phyloP scores from a whole-genome alignment of 2,113 vertebrate genomes.

The Paralichthys olivaceus region DNA sequence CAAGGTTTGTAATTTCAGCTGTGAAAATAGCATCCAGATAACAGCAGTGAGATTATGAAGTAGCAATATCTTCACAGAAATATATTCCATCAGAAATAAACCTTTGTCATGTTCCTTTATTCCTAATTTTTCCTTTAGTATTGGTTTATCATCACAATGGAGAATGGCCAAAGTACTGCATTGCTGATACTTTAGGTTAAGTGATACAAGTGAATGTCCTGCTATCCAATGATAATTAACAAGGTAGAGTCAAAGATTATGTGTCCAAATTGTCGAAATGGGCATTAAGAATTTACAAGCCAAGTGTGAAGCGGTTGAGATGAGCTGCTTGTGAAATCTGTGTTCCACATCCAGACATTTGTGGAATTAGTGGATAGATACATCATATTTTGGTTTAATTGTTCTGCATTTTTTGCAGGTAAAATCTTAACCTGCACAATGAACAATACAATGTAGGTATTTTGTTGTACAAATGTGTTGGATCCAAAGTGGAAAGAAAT shows the following conservation, averaged over 20 bases:
- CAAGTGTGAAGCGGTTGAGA: too few species aligned
- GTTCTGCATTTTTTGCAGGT: too few species aligned
- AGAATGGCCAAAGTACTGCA: neutral
- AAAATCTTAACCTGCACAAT: too few species aligned
- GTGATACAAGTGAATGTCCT: neutral
- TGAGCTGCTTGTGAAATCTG: too few species aligned
- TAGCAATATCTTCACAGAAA: neutral
- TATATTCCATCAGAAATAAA: neutral
- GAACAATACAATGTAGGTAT: too few species aligned
- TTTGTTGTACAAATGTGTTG: too few species aligned
- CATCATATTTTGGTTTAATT: too few species aligned
- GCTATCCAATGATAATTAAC: neutral
- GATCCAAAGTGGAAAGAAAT: neutral
- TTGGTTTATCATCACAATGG: neutral
- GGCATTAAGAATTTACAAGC: neutral
- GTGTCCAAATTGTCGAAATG: too few species aligned
- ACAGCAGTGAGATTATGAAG: neutral
- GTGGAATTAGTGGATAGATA: too few species aligned
- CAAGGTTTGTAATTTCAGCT: slow-evolving; percentile 5
- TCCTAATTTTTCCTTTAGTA: neutral
- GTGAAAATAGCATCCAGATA: neutral
- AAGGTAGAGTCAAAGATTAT: too few species aligned
- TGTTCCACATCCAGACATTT: too few species aligned
- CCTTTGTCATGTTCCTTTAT: too few species aligned
- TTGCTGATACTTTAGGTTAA: neutral